Percentiles rank a stretch among this genome's conserved stretches.
Conservation (phyloP, 2,888 invertebrate species). For the Lithosia quadra region DNA sequence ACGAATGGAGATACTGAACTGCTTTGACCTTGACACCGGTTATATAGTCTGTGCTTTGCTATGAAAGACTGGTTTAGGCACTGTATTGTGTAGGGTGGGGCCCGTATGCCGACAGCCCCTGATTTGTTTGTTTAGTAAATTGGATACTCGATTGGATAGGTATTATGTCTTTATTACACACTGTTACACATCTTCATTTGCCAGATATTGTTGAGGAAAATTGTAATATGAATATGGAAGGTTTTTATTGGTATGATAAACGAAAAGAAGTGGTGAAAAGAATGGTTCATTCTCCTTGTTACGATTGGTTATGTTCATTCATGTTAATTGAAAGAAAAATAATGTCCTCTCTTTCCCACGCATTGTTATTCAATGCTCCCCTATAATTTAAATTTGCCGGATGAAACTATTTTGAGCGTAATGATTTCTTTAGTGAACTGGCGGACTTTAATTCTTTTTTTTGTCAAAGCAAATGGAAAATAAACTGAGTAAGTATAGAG, state of each 20-base stretch:
- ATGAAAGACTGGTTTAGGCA: conserved; percentile 21
- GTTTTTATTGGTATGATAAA: not conserved
- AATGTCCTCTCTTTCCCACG: conserved; percentile 28
- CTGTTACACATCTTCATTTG: conserved; percentile 20
- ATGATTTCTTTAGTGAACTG: conserved; percentile 31
- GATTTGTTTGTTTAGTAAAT: conserved; percentile 47
- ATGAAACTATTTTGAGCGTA: conserved; percentile 44
- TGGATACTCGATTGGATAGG: conserved; percentile 22
- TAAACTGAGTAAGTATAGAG: conserved; percentile 25
- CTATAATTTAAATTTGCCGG: conserved; percentile 40
- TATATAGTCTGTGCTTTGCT: conserved; percentile 43
- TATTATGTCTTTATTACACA: conserved; percentile 27
- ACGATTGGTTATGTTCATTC: conserved; percentile 2
- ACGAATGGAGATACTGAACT: conserved; percentile 55
- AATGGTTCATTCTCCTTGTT: not conserved
- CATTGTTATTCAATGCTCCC: conserved; percentile 41
- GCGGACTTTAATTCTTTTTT: conserved; percentile 33
- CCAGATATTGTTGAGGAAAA: conserved; percentile 13
- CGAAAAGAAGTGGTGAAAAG: not conserved
- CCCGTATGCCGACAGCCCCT: conserved; percentile 1
- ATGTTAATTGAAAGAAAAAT: conserved; percentile 2
- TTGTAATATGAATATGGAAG: not conserved
- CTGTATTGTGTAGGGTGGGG: conserved; percentile 27
- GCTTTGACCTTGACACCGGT: conserved; percentile 44
- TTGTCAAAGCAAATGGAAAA: conserved; percentile 35